These are phyloP conservation scores for Hydrotaea cyrtoneurina DNA, from an alignment of 2,888 invertebrate genomes.

Conservation along the genomic window DNA sequence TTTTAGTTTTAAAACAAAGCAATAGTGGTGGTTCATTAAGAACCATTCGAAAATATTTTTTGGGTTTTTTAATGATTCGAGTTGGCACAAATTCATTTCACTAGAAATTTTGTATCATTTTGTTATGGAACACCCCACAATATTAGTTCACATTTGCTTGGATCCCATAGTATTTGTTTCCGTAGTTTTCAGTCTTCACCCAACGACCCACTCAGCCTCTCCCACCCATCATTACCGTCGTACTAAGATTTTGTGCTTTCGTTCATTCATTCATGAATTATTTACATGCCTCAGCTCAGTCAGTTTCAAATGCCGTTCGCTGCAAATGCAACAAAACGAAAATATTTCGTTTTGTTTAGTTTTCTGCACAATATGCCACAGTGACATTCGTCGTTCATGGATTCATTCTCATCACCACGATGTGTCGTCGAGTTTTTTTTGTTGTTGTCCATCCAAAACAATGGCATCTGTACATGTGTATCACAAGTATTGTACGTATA, in stretches of 20 bases:
- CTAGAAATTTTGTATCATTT: background rate
- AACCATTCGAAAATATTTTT: too few species aligned
- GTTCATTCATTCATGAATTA: conserved; percentile 57
- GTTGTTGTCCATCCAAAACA: conserved; percentile 16
- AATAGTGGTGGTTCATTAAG: too few species aligned
- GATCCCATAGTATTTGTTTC: background rate
- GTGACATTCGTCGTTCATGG: conserved; percentile 15
- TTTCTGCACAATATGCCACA: conserved; percentile 12
- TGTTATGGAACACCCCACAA: background rate
- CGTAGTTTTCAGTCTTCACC: conserved; percentile 6
- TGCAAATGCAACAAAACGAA: background rate
- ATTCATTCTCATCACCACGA: background rate
- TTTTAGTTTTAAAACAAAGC: too few species aligned
- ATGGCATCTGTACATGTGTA: background rate
- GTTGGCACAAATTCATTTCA: background rate
- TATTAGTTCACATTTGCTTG: background rate
- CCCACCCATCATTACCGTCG: background rate
- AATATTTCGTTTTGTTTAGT: conserved; percentile 7
- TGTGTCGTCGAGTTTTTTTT: conserved; percentile 10
- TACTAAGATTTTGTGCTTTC: conserved; percentile 26
- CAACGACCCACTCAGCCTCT: background rate
- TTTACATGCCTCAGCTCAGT: conserved; percentile 49
- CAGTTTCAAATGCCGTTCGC: conserved; percentile 49
- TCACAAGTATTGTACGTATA: background rate
- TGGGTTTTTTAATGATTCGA: too few species aligned